Evolutionary conservation across 2,797 vertebrate species (phyloP), one percentile per base, ranked within the genome.

Genomic region (Girardinus metallicus): DNA sequence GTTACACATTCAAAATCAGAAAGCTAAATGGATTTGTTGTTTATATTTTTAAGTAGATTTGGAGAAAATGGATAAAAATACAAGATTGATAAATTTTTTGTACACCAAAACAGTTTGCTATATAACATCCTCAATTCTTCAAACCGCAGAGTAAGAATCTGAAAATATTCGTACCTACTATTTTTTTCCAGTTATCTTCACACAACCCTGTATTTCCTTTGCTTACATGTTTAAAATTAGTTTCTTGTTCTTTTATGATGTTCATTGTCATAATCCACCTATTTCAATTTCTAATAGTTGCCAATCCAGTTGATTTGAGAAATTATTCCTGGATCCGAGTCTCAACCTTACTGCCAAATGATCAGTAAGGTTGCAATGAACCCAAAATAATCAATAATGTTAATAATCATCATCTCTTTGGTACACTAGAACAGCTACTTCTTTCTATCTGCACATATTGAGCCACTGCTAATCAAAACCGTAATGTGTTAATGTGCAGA

Each of bases 401-500:
- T 51, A 51, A 51, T 12, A 44, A 44, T 44, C 43, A 8, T 66
- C 6, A 41, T 43, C 23, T 70, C 23, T 70, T 70, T 15, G 41
- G 66, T 70, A 23, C 4, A 15, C 21, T 13, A 34, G 23, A 75
- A 51, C 36, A 73, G 23, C 72, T 23, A 29, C 64, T 53, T 51
- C 16, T 75, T 31, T 8, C 74, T 39, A 78, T 74, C 53, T 81
- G 73, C 70, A 74, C 55, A 53, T 72, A 53, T 72, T 66, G 82
- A 72, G 74, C 3, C 75, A 49, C 83, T 82, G 71, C 57, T 74
- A 81, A 86, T 87, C 76, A 82, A 86, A 88, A 78, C 73, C 26
- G 2, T 73, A 83, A 88, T 80, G 73, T 62, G 75, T 87, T 81
- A n/a, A n/a, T n/a, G n/a, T n/a, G 78, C 85, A 89, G 79, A 82